Base-by-base conservation (phyloP, 1,140 invertebrate genomes). In the Cydia splendana region DNA sequence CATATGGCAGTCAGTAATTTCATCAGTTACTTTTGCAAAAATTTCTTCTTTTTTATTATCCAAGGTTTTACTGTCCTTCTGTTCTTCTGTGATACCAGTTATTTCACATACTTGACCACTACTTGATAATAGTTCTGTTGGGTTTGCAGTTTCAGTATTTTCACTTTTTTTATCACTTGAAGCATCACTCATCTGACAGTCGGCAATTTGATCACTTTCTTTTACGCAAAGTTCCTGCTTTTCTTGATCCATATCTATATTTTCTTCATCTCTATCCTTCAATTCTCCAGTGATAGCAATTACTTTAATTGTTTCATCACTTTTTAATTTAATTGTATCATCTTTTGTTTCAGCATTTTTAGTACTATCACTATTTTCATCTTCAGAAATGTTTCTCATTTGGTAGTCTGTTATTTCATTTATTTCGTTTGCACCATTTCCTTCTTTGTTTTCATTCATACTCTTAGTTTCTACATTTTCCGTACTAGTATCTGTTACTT, bases 401-500 rank as follows among this genome's bases (percentile, higher is more conserved):
- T 74, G 18, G 15, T 10, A 69, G 28, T 57, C 42, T 53, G n/a
- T 38, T 48, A 45, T 5, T 53, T 57, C 15, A 0, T 53, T 38
- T 28, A 45, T 5, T 53, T 57, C 7, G 0, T 71, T 57, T 30
- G 10, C 65, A 73, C 1, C n/a, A 71, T 53, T 53, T 30, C 12
- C 18, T 30, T 53, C 3, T 51, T 4, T 65, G 30, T 38, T 34
- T 65, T 65, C n/a, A 12, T 76, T 76, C n/a, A n/a, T 57, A 76
- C n/a, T 13, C 9, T 65, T 57, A 76, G 57, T 67, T n/a, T 45
- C 42, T 53, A 62, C 18, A 34, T 48, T 76, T 67, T 67, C n/a
- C 1, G 48, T 15, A 62, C 20, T 24, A 1, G n/a, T 62, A 10
- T 62, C 9, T 24, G 57, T 62, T 24, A 62, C 20, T 24, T 62